Evolutionary conservation across 2,888 invertebrate genomes (phyloP), one percentile per base, ranked within the genome.

Genomic region (Noctuana brunneofusca): DNA sequence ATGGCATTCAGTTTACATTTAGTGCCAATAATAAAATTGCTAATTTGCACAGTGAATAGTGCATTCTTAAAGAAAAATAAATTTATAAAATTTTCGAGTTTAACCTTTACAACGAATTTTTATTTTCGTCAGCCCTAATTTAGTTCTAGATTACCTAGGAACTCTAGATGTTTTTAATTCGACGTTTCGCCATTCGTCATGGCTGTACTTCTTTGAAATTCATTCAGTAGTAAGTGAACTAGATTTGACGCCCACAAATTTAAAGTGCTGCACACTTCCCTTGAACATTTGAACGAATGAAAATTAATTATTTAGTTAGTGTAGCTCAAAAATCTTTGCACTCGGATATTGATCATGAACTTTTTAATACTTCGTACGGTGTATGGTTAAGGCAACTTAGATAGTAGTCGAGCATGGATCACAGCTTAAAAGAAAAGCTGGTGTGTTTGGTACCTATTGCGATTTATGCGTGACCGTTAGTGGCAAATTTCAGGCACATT

Each of bases 141-240:
- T 67, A 73, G 70, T 64, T 69, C 68, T 68, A 70, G 70, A 75
- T 43, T 9, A 43, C 18, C 9, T 12, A n/a, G n/a, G n/a, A n/a
- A 6, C 14, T 38, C 70, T 74, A 71, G 73, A 83, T 83, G 78
- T 84, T 83, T 86, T 77, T 80, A 86, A 86, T 83, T 78, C 75
- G 74, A 75, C 74, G 71, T 78, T 75, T 75, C 66, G 73, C 78
- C 73, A 84, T 84, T 83, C 80, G 84, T 86, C 84, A 84, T 84
- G 76, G 79, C 81, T 82, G 75, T 72, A 72, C 76, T 83, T 82
- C 82, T 80, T 75, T 78, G 82, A 83, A 83, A 80, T 82, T 79
- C 71, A 75, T 82, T 79, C 81, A 30, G 50, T 58, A 63, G 11
- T 48, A 63, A 27, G 43, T 52, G 54, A 24, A 35, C 56, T 65